Evolutionary conservation across 2,888 invertebrate species (phyloP), one percentile per base, ranked within the genome.

Genomic region (Agriopis aurantiaria): DNA sequence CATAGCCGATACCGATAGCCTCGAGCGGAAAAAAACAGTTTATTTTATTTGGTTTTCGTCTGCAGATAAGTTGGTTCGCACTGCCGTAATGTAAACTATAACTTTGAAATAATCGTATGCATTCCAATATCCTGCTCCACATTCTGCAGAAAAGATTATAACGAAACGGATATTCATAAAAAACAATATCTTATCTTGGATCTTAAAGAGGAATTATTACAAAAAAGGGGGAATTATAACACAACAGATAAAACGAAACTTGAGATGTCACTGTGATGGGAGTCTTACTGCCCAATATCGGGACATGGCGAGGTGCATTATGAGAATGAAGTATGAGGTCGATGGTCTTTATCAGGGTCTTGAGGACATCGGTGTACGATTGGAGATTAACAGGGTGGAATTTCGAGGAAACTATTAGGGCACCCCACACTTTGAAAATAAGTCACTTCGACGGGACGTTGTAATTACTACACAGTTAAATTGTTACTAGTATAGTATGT

Each of bases 331-430:
- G 23, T 14, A 46, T 14, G 68, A 56, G 64, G 64, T 69, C 64
- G 55, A 55, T n/a, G 65, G 64, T 65, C 60, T 49, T 17, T 55
- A 56, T 64, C 68, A 69, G 59, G 68, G 64, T 65, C 57, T 65
- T 45, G 46, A 56, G 46, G 63, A 59, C 46, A 41, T 17, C 55
- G 62, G 46, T 58, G 11, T 33, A 51, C 33, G 49, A 41, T 41
- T 40, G 40, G 41, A 2, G n/a, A 17, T 41, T 52, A 48, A 8
- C 23, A 23, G 60, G 49, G 49, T 46, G 57, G 52, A 60, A 66
- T 55, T 14, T 58, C 11, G 51, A 4, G 40, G 17, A 33, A 51
- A 45, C 55, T 51, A 41, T 9, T 41, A 5, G 8, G 8, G 45
- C 3, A 12, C 23, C 9, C 23, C 9, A 57, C 8, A 43, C 1